Conservation (phyloP, 2,888 invertebrate species). For the Cheilosia grossa region DNA sequence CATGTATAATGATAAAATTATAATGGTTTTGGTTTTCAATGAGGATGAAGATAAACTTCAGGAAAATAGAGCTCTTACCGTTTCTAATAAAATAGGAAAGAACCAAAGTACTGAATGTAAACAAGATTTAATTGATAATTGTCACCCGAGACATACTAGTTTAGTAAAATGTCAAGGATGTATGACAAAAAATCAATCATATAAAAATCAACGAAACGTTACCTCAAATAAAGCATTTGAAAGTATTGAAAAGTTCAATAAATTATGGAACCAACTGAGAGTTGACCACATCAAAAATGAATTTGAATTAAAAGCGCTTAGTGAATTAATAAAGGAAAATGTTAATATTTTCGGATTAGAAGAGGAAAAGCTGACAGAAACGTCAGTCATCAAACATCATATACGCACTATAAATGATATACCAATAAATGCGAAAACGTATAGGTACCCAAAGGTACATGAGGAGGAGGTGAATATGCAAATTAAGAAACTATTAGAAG, state of each 20-base stretch:
- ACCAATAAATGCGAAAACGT: conserved; percentile 16
- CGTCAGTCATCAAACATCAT: not conserved
- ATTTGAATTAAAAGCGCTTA: conserved; percentile 3
- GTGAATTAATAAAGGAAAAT: conserved; percentile 13
- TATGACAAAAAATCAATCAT: conserved; percentile 8
- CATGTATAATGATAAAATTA: conserved; percentile 36
- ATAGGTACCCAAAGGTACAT: conserved; percentile 14
- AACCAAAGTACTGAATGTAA: conserved; percentile 7
- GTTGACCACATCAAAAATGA: conserved; percentile 2
- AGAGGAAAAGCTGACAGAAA: not conserved
- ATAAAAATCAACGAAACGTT: no score
- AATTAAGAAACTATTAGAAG: not conserved
- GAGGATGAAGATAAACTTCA: not conserved
- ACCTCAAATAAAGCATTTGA: conserved; percentile 3
- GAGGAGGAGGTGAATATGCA: conserved; percentile 5
- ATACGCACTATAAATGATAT: not conserved
- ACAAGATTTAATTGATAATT: not conserved
- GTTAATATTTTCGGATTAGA: conserved; percentile 5
- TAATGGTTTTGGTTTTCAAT: conserved; percentile 28
- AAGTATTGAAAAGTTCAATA: conserved; percentile 12
- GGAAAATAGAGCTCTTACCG: not conserved
- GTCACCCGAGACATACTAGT: conserved; percentile 6
- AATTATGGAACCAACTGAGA: conserved; percentile 6
- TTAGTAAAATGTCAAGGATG: conserved; percentile 15
- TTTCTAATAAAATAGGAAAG: not conserved